phyloP scores from a whole-genome alignment of 1,140 invertebrate genomes.

The Drosophila rhopaloa region DNA sequence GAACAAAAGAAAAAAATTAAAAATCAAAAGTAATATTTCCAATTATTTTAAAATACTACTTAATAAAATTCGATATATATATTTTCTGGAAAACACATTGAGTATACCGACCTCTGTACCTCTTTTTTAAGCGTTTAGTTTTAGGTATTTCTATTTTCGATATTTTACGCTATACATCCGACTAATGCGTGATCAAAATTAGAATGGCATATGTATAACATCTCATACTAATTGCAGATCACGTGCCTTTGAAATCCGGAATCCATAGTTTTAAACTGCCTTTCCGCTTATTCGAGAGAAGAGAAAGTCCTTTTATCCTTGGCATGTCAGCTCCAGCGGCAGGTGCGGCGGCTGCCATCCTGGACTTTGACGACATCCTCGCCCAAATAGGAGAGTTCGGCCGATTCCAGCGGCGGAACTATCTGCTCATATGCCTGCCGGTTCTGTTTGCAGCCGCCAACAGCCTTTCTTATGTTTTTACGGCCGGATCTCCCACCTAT shows the following conservation, averaged over 20 bases:
- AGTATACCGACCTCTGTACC: too few relatives aligned
- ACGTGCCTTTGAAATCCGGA: neutral
- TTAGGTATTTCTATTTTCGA: neutral
- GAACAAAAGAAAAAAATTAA: too few relatives aligned
- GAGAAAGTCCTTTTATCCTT: neutral
- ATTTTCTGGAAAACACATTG: too few relatives aligned
- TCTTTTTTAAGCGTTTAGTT: too few relatives aligned
- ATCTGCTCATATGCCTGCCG: slow-evolving; percentile 86
- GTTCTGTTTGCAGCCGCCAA: slow-evolving; percentile 87
- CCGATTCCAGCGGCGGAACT: slow-evolving; percentile 86
- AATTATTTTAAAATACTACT: too few relatives aligned
- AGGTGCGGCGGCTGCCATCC: slow-evolving; percentile 6
- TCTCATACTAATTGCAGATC: neutral
- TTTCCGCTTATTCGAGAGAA: neutral
- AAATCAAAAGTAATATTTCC: too few relatives aligned
- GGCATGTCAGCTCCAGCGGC: slow-evolving; percentile 10
- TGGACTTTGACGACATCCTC: slow-evolving; percentile 85
- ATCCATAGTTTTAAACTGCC: neutral
- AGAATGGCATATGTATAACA: neutral
- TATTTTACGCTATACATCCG: neutral
- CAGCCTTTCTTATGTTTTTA: slow-evolving; percentile 87
- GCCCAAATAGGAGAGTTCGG: slow-evolving; percentile 87
- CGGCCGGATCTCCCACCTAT: slow-evolving; percentile 85
- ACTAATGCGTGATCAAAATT: neutral
- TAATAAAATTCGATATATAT: too few relatives aligned